Percentiles rank a stretch among this genome's conserved stretches.
Conservation (phyloP, 2,888 invertebrate species). For the Drosophila infuscata region DNA sequence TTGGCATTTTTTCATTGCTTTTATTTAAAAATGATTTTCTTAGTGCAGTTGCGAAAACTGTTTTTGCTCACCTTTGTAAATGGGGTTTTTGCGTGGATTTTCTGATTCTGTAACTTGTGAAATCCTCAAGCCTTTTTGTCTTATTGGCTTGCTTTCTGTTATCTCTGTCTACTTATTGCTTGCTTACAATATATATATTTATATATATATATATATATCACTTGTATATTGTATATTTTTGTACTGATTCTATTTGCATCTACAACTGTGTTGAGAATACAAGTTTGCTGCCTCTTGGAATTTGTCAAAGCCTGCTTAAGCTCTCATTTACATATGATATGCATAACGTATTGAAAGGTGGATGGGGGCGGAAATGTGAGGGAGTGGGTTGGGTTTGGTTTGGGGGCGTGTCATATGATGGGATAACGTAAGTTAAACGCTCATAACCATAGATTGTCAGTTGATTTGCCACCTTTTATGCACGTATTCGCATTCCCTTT, state of each 20-base stretch:
- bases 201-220: constrained; percentile 20
- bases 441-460: constrained; percentile 70
- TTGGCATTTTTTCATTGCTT: not conserved
- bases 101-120: not conserved
- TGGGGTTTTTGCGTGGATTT: not conserved
- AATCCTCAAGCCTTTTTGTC: not conserved
- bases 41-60: constrained; percentile 10
- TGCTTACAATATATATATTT: not conserved
- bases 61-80: constrained; percentile 35
- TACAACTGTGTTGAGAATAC: constrained; percentile 29
- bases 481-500: constrained; percentile 36
- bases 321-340: constrained; percentile 62
- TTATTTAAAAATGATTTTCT: not conserved
- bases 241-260: constrained; percentile 9
- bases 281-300: constrained; percentile 15
- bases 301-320: constrained; percentile 62
- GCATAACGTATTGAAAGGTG: constrained; percentile 11
- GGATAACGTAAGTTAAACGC: constrained; percentile 49
- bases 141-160: not conserved
- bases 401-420: not conserved
- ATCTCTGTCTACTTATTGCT: not conserved
- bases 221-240: constrained; percentile 12
- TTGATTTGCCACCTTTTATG: constrained; percentile 59
- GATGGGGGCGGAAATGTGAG: not conserved
- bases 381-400: no score